Conservation (phyloP, 1,140 invertebrate genomes). For the Rhyzopertha dominica region DNA sequence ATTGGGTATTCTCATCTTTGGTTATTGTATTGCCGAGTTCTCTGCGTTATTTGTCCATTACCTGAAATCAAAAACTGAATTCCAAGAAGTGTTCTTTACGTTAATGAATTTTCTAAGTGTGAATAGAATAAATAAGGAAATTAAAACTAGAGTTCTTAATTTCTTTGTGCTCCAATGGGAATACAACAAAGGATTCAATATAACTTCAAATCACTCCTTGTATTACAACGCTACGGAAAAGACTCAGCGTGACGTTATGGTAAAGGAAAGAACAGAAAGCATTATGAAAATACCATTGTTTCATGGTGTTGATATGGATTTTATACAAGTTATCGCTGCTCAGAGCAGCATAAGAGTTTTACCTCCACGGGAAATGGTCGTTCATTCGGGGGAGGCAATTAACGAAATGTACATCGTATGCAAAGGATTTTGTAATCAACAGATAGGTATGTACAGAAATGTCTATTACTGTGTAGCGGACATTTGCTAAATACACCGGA, state of each 20-base stretch:
- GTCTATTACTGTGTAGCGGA: too few relatives aligned
- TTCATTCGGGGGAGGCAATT: constrained; percentile 46
- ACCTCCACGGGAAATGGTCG: constrained; percentile 48
- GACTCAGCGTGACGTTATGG: constrained; percentile 11
- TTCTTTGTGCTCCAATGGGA: constrained; percentile 50
- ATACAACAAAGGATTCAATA: constrained; percentile 37
- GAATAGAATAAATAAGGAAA: constrained; percentile 45
- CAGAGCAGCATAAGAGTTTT: constrained; percentile 46
- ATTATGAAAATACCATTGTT: constrained; percentile 15
- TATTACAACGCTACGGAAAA: constrained; percentile 12
- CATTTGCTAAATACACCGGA: constrained; percentile 1
- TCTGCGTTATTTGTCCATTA: constrained; percentile 46
- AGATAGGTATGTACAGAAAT: constrained; percentile 6
- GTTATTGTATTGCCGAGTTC: constrained; percentile 47
- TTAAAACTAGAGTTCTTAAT: constrained; percentile 46
- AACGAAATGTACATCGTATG: constrained; percentile 48
- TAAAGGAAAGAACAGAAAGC: constrained; percentile 17
- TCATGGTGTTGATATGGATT: constrained; percentile 13
- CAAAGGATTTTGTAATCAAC: constrained; percentile 43
- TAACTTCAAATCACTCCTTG: constrained; percentile 10
- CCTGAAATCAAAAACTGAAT: constrained; percentile 47
- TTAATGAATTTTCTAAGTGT: constrained; percentile 48
- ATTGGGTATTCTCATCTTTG: constrained; percentile 43
- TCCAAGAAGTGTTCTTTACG: constrained; percentile 47
- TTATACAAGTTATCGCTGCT: constrained; percentile 16